Evolutionary conservation across 2,888 invertebrate species (phyloP).

Genomic region (Meiosimyza decipiens): DNA sequence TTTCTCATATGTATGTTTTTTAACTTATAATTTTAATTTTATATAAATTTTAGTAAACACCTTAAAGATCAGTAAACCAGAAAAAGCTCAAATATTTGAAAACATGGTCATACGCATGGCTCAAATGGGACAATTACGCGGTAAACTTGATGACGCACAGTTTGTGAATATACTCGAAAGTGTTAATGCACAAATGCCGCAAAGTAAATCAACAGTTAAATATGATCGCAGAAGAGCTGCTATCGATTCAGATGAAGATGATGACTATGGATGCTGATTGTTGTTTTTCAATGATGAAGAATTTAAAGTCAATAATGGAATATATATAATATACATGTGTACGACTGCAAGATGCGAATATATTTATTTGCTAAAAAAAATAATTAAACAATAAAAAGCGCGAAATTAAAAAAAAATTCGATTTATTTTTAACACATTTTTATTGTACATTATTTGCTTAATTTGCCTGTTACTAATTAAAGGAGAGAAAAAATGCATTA

Average conservation of each 20-base stretch:
- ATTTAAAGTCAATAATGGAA: not conserved
- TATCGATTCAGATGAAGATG: constrained; percentile 84
- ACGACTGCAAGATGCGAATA: constrained; percentile 19
- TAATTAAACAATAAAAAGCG: not conserved
- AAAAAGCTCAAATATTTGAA: constrained; percentile 95
- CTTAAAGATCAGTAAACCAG: constrained; percentile 92
- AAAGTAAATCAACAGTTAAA: constrained; percentile 83
- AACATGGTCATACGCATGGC: constrained; percentile 95
- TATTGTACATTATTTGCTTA: constrained; percentile 36
- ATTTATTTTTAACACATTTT: constrained; percentile 34
- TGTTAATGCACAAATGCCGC: constrained; percentile 86
- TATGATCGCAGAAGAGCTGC: constrained; percentile 91
- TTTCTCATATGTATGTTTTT: constrained; percentile 2
- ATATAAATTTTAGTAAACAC: constrained; percentile 80
- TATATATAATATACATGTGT: not conserved
- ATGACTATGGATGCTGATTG: constrained; percentile 66
- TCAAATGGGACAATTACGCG: constrained; percentile 86
- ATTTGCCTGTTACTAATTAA: constrained; percentile 32
- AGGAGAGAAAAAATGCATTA: constrained; percentile 27
- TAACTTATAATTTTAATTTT: not conserved
- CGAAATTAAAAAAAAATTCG: constrained; percentile 24
- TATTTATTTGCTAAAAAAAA: constrained; percentile 2
- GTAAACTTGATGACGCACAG: constrained; percentile 86
- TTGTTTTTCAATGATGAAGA: not conserved
- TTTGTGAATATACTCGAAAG: constrained; percentile 86